phyloP scores from a whole-genome alignment of 2,888 invertebrate genomes.

The Perizoma flavofasciatum region DNA sequence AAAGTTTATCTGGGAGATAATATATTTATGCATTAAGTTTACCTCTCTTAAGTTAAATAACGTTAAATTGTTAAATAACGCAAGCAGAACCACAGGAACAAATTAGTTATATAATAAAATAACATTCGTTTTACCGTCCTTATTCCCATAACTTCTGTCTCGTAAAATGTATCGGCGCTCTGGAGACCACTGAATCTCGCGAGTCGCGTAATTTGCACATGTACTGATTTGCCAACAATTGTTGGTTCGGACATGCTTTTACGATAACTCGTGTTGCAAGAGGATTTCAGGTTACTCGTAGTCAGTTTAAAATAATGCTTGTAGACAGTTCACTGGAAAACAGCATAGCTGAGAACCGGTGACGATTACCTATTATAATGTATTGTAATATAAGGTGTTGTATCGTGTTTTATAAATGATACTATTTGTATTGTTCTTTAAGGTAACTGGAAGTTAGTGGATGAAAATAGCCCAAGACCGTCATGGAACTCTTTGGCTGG shows the following conservation, averaged over 20 bases:
- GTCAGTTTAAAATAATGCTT: not conserved
- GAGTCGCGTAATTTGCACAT: conserved; percentile 50
- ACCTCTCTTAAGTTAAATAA: too few species aligned
- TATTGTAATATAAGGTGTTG: too few species aligned
- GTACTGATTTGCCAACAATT: conserved; percentile 45
- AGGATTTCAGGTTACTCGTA: not conserved
- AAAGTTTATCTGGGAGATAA: too few species aligned
- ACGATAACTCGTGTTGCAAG: conserved; percentile 18
- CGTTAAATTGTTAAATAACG: too few species aligned
- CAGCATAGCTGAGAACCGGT: too few species aligned
- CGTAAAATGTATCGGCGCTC: conserved; percentile 52
- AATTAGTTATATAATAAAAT: conserved; percentile 18
- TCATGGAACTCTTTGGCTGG: too few species aligned
- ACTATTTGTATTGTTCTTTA: too few species aligned
- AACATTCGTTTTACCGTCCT: conserved; percentile 13
- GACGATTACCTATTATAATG: too few species aligned
- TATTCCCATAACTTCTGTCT: conserved; percentile 31
- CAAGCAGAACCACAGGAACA: conserved; percentile 1
- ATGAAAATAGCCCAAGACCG: too few species aligned
- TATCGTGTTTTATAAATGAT: too few species aligned
- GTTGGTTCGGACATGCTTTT: conserved; percentile 23
- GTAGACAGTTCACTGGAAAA: not conserved
- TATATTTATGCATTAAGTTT: too few species aligned
- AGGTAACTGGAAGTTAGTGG: too few species aligned
- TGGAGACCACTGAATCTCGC: conserved; percentile 44